Percentiles rank a stretch among this genome's conserved stretches.
Conservation (phyloP, 2,797 vertebrate species). For the Carapus acus region DNA sequence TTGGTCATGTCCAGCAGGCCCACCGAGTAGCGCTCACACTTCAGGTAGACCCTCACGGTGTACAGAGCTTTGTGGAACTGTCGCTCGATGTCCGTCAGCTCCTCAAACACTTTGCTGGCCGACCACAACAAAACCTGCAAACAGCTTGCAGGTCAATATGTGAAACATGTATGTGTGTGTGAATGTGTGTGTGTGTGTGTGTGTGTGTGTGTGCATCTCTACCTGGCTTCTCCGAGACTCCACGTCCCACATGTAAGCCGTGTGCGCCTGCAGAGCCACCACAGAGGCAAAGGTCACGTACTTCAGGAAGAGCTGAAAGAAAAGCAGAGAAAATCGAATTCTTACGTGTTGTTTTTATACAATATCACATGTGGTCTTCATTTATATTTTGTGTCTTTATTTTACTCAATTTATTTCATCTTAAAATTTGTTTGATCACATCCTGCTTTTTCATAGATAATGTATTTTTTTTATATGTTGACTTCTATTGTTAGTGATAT, state of each 20-base stretch:
- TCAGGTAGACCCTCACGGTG: slow-evolving; percentile 82
- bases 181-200: not conserved
- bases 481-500: too few species aligned
- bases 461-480: too few species aligned
- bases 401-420: too few species aligned
- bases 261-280: slow-evolving; percentile 70
- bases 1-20: slow-evolving; percentile 94
- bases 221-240: slow-evolving; percentile 91
- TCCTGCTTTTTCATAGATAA: too few species aligned
- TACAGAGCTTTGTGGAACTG: slow-evolving; percentile 96
- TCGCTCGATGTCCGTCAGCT: slow-evolving; percentile 89
- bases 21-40: slow-evolving; percentile 88
- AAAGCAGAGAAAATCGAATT: slow-evolving; percentile 10
- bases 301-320: slow-evolving; percentile 81
- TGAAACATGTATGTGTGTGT: not conserved
- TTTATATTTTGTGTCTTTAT: too few species aligned
- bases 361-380: too few species aligned
- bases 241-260: slow-evolving; percentile 75
- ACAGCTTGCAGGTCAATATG: slow-evolving; percentile 13
- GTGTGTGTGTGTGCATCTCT: slow-evolving; percentile 32
- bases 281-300: slow-evolving; percentile 79
- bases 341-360: too few species aligned
- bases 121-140: slow-evolving; percentile 85
- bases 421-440: too few species aligned
- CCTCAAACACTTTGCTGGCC: slow-evolving; percentile 94